These are phyloP conservation scores for Papilio dardanus DNA, from an alignment of 1,140 invertebrate genomes.

Conservation along the genomic window DNA sequence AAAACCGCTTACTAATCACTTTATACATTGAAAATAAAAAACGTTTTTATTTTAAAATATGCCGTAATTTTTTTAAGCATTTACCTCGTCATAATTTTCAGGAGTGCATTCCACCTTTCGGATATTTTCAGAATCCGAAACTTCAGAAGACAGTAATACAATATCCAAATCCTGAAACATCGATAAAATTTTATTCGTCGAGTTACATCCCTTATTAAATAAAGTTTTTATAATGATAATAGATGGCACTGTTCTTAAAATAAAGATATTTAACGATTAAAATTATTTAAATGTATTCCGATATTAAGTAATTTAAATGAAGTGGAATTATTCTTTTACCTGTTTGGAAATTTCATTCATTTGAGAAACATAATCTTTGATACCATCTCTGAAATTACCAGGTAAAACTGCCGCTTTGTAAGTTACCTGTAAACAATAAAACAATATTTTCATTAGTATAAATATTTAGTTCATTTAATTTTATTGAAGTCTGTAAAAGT, in stretches of 20 bases:
- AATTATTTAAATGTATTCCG: too few species aligned
- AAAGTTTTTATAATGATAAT: neutral
- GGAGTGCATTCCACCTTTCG: slow-evolving; percentile 28
- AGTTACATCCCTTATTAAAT: neutral
- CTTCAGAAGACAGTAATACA: slow-evolving; percentile 49
- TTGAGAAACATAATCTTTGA: slow-evolving; percentile 3
- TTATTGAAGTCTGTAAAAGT: too few species aligned
- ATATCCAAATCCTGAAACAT: slow-evolving; percentile 62
- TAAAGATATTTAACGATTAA: neutral
- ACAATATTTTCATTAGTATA: neutral
- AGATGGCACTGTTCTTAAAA: neutral
- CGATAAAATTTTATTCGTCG: neutral
- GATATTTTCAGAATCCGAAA: slow-evolving; percentile 8
- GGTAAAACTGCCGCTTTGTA: neutral
- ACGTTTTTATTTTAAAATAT: too few species aligned
- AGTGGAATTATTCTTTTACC: slow-evolving; percentile 2
- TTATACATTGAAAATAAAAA: too few species aligned
- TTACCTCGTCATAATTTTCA: slow-evolving; percentile 61
- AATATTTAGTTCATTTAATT: too few species aligned
- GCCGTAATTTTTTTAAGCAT: slow-evolving; percentile 11
- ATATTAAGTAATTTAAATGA: too few species aligned
- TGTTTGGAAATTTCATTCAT: slow-evolving; percentile 2
- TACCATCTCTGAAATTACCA: neutral
- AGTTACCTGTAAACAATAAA: neutral
- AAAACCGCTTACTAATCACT: too few species aligned